These are phyloP conservation scores for Coreoperca whiteheadi DNA, from an alignment of 2,113 vertebrate species.

Conservation along the genomic window DNA sequence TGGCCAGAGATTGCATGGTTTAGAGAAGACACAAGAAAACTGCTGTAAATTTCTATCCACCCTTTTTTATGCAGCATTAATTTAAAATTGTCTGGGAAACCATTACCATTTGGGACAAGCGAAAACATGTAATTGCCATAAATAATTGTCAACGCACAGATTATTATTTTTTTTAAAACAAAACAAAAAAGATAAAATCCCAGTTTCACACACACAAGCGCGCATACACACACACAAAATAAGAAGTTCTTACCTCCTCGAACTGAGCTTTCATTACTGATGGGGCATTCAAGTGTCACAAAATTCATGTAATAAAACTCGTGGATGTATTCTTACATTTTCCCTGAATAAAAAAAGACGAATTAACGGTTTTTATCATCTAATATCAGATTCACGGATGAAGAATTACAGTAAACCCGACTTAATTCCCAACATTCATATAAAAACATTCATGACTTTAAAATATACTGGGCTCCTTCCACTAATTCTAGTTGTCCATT, in stretches of 20 bases:
- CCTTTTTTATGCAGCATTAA: not conserved
- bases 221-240: not conserved
- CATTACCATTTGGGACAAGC: not conserved
- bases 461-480: not conserved
- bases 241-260: not conserved
- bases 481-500: not conserved
- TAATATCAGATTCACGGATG: not conserved
- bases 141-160: not conserved
- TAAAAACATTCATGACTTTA: constrained; percentile 6
- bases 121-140: not conserved
- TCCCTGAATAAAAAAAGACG: not conserved
- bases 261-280: constrained; percentile 14
- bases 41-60: not conserved
- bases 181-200: not conserved
- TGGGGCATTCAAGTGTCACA: not conserved
- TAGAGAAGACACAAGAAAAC: not conserved
- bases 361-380: constrained; percentile 10
- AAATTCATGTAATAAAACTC: constrained; percentile 17
- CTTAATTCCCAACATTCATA: not conserved
- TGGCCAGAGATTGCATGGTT: not conserved
- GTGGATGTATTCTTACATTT: not conserved
- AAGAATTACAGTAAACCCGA: not conserved
- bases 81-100: not conserved
- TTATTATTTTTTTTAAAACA: too few relatives aligned
- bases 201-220: not conserved